Evolutionary conservation across 2,113 vertebrate genomes (phyloP).

Genomic region (Corythornis cristatus): DNA sequence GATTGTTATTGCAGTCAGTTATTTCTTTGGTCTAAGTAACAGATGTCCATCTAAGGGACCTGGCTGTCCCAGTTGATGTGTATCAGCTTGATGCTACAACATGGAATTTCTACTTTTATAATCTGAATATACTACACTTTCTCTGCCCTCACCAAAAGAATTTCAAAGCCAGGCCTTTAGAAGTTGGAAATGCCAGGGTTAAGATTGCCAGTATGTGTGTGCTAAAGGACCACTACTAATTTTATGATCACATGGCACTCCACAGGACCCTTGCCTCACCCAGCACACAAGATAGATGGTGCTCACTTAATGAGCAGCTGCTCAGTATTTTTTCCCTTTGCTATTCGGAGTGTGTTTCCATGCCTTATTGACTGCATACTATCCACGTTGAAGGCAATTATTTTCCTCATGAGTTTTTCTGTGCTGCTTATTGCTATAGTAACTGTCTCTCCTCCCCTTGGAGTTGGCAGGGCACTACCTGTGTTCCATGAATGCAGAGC

Average conservation of each 20-base stretch:
- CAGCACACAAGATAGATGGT: conserved; percentile 3
- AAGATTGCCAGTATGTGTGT: not conserved
- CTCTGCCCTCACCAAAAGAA: not conserved
- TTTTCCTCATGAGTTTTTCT: conserved; percentile 27
- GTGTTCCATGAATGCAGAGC: not conserved
- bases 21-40: not conserved
- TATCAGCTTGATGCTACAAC: not conserved
- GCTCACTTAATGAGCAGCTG: conserved; percentile 33
- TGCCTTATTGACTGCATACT: conserved; percentile 16
- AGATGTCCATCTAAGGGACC: not conserved
- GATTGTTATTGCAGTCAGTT: not conserved
- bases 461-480: not conserved
- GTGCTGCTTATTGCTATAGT: conserved; percentile 50
- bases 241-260: not conserved
- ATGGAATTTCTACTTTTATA: not conserved
- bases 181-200: not conserved
- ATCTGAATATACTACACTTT: not conserved
- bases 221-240: not conserved
- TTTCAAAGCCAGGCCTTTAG: not conserved
- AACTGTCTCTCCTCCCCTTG: not conserved
- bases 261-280: not conserved
- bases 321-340: not conserved
- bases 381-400: not conserved
- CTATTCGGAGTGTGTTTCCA: not conserved
- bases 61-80: not conserved